These are phyloP conservation scores for Karalla daura DNA, from an alignment of 2,797 vertebrate species.

Conservation along the genomic window DNA sequence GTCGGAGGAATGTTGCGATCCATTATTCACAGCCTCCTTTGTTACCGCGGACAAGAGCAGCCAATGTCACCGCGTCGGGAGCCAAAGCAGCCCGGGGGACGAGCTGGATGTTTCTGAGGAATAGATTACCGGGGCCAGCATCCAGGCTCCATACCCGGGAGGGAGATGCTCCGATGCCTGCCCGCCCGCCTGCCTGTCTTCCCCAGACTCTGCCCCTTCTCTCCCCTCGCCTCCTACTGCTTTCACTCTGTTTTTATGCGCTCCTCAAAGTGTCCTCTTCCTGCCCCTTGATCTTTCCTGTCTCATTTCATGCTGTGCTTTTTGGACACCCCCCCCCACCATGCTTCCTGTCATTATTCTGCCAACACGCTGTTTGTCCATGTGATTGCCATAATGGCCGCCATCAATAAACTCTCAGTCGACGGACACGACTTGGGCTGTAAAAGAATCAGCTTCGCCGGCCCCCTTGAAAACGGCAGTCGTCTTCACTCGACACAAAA, in stretches of 20 bases:
- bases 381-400: neutral
- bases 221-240: conserved; percentile 30
- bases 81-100: conserved; percentile 19
- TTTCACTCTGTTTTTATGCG: conserved; percentile 32
- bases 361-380: neutral
- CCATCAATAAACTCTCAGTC: neutral
- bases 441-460: neutral
- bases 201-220: conserved; percentile 25
- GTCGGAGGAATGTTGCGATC: conserved; percentile 65
- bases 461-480: neutral
- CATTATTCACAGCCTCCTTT: conserved; percentile 56
- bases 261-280: conserved; percentile 28
- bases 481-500: neutral
- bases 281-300: conserved; percentile 27
- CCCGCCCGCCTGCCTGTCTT: conserved; percentile 36
- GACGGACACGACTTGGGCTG: too few relatives aligned
- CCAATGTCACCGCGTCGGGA: conserved; percentile 37
- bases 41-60: conserved; percentile 52
- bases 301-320: neutral
- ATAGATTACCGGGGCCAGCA: conserved; percentile 24
- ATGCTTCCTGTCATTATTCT: neutral
- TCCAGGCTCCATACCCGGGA: conserved; percentile 24
- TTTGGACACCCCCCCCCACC: neutral
- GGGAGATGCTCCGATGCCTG: conserved; percentile 22
- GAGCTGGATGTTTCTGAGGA: conserved; percentile 15